Evolutionary conservation across 92 coral and sea anemone species (phyloP), one percentile per base, ranked within the genome.

Genomic region (Parazoanthus atlanticus): DNA sequence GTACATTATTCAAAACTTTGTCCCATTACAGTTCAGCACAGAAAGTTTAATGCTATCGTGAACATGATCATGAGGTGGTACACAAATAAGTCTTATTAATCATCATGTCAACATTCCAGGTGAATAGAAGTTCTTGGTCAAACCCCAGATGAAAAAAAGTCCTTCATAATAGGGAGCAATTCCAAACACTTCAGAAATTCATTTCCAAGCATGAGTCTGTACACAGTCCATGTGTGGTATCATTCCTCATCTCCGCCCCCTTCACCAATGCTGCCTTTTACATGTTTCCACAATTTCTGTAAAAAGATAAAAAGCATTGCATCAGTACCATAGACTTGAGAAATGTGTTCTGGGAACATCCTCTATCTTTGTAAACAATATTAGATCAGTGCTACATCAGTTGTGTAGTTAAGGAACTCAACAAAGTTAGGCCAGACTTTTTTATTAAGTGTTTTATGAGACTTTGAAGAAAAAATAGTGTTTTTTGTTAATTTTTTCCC

Each of bases 281-380:
- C 77, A 84, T 84, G 87, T 69, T 84, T 84, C 87, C 87, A 84
- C 38, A 84, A 70, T 84, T 84, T 84, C 87, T 84, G 78, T 32
- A 28, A 6, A 29, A 38, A 72, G 21, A 52, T 41, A 75, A 75
- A 6, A 15, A 15, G 25, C 1, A 56, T 17, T 56, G 25, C 10
- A 56, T 56, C 21, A 56, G 13, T 16, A 56, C 25, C 5, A 21
- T 25, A 56, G 13, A 15, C 25, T 15, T 56, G 19, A 16, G 65
- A 3, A 56, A 17, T 56, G 23, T 56, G 15, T 1, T 0, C 65
- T 56, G 49, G 49, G 49, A 46, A 46, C 49, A 46, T 46, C 12
- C 12, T 0, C 49, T 46, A 9, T 9, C 12, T 46, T 40, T 40
- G 6, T 52, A 13, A 52, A 11, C 61, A 52, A 52, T 3, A 1